A percentile compares a stretch with the other conserved stretches of the same genome.
phyloP scores from a whole-genome alignment of 1,140 invertebrate genomes.

The Caenorhabditis tropicalis region DNA sequence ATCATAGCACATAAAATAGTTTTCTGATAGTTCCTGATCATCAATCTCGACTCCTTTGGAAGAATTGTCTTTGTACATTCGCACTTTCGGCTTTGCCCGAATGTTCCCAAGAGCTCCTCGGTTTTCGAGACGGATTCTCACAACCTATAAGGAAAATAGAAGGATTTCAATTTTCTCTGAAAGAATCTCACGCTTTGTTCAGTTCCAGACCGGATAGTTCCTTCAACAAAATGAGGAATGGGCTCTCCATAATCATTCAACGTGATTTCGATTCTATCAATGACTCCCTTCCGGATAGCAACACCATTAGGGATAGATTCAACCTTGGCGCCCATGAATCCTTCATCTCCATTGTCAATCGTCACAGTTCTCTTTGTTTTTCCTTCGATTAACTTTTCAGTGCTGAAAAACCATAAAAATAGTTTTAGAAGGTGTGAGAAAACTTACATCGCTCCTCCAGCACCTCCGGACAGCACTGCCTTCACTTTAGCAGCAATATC shows the following conservation, averaged over 20 bases:
- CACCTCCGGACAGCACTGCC: background rate
- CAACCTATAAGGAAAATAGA: background rate
- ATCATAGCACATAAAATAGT: conserved; percentile 33
- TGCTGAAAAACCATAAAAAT: background rate
- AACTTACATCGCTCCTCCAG: background rate
- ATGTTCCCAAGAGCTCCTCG: background rate
- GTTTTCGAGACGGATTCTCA: conserved; percentile 15
- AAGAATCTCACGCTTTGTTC: background rate
- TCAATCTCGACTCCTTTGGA: conserved; percentile 21
- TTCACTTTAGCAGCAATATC: conserved; percentile 31
- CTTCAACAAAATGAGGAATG: conserved; percentile 5
- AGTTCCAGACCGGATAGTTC: background rate
- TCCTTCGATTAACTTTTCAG: background rate
- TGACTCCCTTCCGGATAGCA: conserved; percentile 2
- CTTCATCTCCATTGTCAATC: conserved; percentile 30
- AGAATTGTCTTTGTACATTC: conserved; percentile 24
- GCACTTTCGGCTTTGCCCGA: background rate
- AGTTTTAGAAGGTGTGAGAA: background rate
- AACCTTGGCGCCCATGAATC: conserved; percentile 9
- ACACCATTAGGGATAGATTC: conserved; percentile 10
- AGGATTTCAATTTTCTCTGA: background rate
- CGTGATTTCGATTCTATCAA: conserved; percentile 18
- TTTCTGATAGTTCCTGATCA: conserved; percentile 24
- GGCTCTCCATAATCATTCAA: background rate
- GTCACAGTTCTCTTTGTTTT: conserved; percentile 4